Evolutionary conservation across 2,797 vertebrate genomes (phyloP).

Genomic region (Dermochelys coriacea): DNA sequence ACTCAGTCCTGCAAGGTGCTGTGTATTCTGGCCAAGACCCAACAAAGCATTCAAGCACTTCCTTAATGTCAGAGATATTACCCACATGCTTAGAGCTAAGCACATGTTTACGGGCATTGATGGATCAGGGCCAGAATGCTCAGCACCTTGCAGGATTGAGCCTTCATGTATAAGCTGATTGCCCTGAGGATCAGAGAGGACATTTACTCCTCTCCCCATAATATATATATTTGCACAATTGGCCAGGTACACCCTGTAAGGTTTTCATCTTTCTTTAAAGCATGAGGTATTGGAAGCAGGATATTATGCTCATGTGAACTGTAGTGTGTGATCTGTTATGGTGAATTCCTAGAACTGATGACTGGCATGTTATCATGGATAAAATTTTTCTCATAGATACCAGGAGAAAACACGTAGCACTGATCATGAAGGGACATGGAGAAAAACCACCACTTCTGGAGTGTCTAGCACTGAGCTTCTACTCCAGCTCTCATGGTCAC

Average conservation of each 20-base stretch:
- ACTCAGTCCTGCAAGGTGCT: neutral
- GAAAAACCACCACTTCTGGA: neutral
- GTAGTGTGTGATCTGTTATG: neutral
- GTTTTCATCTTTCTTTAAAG: neutral
- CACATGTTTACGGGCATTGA: neutral
- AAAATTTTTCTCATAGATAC: neutral
- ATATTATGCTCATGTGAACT: neutral
- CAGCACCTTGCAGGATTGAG: neutral
- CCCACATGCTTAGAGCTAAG: neutral
- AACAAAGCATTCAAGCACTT: neutral
- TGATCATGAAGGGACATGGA: neutral
- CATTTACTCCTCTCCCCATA: neutral
- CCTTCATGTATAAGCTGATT: neutral
- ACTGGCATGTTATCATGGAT: neutral
- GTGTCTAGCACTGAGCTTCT: neutral
- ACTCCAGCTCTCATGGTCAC: neutral
- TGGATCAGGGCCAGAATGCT: neutral
- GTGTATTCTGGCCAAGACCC: neutral
- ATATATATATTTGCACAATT: neutral
- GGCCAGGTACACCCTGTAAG: neutral
- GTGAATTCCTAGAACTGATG: neutral
- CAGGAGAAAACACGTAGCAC: neutral
- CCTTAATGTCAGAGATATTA: neutral
- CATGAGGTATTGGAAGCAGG: neutral
- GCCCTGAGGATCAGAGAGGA: neutral